Evolutionary conservation across 2,113 vertebrate genomes (phyloP), one percentile per base, ranked within the genome.

Genomic region (Paradoxurus hermaphroditus): DNA sequence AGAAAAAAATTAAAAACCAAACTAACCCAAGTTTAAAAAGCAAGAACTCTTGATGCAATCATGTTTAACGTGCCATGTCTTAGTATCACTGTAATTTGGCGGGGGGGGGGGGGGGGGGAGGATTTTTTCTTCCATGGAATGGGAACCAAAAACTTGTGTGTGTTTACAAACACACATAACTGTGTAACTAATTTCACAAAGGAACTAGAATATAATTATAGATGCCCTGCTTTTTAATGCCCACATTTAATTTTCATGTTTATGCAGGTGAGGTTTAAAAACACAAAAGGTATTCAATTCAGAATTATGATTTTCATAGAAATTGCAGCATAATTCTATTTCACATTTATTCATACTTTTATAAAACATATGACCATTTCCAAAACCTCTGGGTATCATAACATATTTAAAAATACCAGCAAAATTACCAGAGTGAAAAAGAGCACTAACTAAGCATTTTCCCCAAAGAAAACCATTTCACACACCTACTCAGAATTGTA

Each of bases 361-460:
- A 91, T 92, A 95, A 96, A 97, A 91, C 90, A 78, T 90, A 90
- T 23, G 53, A 85, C 91, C 34, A 86, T 96, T 97, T 97, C 67
- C 46, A 92, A 98, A 96, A 94, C 91, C 92, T 93, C 87, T 94
- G 96, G 88, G 96, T 96, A 46, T 65, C 94, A 95, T 97, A 96
- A 95, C 79, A 84, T 95, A 95, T 95, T 98, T 97, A 72, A 95
- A 97, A 97, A 96, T 63, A 95, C 53, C 72, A 83, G 67, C 82
- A 95, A 75, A 97, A 96, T 97, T 95, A 96, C 72, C 63, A 86
- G 75, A 51, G 72, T 93, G 90, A 95, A 96, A 96, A 94, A 91
- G 53, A 98, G 49, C 79, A 83, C 90, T 97, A 92, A 96, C 56
- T 65, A 94, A 49, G 73, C 88, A 86, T 97, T 97, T 92, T 90